Evolutionary conservation across 2,888 invertebrate species (phyloP), one percentile per base, ranked within the genome.

Genomic region (Agonopterix arenella): DNA sequence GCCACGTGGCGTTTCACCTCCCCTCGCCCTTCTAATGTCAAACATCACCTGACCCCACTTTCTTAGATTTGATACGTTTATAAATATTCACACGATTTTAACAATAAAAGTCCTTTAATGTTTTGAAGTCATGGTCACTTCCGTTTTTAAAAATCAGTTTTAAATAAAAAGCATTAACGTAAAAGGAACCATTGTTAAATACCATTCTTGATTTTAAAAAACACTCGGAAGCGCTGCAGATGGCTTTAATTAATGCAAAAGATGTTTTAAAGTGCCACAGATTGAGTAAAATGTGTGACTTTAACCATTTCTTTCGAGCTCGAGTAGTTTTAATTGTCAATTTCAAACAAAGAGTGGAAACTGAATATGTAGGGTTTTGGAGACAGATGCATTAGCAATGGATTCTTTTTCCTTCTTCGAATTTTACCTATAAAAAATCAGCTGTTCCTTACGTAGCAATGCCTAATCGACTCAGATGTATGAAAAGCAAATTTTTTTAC

Each of bases 1-100:
- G 80, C 76, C 84, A 82, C 85, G 84, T 83, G 85, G 79, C 73
- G 52, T 51, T 54, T 45, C 62, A 58, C 56, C 60, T 52, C 44
- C 44, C 62, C 64, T 63, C 57, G 50, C 50, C 49, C 42, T 57
- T 57, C 60, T 60, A 56, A 55, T 56, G 61, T 57, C 61, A 66
- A 61, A 64, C 62, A 62, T 58, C 62, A 58, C 58, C 48, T 64
- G 64, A 71, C 72, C 77, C 40, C n/a, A 9, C 40, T 40, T 40
- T 40, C 40, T 40, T 40, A 68, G 28, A 5, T 7, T 28, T 28
- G 28, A 5, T 1, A 28, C 28, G 28, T 28, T 2, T 28, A 28
- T 28, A 28, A 28, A 28, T 28, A 28, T 28, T 28, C 28, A 28
- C 72, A 70, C 70, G 68, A 59, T 56, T 52, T 54, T 45, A 52